Conservation (phyloP, 2,888 invertebrate genomes). For the Pteria penguin region DNA sequence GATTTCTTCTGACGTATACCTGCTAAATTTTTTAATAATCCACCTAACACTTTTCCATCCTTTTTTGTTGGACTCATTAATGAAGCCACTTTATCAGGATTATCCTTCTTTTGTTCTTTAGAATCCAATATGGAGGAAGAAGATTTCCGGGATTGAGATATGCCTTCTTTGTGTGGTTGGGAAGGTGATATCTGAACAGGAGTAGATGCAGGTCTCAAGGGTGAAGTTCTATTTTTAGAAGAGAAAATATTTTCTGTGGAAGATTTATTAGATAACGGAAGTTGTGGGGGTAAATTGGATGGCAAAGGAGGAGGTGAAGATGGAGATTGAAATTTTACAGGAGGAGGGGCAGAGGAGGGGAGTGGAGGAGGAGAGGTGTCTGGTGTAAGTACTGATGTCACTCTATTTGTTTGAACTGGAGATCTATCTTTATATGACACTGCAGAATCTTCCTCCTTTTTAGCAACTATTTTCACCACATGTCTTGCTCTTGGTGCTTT, state of each 20-base stretch:
- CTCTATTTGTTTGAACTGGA: background rate
- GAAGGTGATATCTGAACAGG: background rate
- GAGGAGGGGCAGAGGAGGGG: background rate
- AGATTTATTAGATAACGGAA: constrained; percentile 29
- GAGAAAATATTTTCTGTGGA: background rate
- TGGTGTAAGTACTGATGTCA: background rate
- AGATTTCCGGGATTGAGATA: background rate
- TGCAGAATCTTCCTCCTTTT: background rate
- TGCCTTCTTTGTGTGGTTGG: background rate
- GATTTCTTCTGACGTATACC: constrained; percentile 52
- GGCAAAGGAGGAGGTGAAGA: constrained; percentile 58
- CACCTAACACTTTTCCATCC: constrained; percentile 57
- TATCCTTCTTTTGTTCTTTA: background rate
- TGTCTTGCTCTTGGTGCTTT: background rate
- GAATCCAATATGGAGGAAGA: background rate
- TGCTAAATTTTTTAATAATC: constrained; percentile 64
- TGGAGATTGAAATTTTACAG: constrained; percentile 6
- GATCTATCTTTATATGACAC: background rate
- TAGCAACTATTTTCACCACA: background rate
- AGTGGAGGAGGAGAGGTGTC: background rate
- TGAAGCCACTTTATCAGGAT: constrained; percentile 3
- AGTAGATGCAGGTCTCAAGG: background rate
- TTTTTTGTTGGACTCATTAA: constrained; percentile 31
- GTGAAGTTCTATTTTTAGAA: background rate
- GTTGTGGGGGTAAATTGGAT: constrained; percentile 48